These are phyloP conservation scores for Brachionus manjavacas DNA, from an alignment of 1,140 invertebrate species.

Conservation along the genomic window DNA sequence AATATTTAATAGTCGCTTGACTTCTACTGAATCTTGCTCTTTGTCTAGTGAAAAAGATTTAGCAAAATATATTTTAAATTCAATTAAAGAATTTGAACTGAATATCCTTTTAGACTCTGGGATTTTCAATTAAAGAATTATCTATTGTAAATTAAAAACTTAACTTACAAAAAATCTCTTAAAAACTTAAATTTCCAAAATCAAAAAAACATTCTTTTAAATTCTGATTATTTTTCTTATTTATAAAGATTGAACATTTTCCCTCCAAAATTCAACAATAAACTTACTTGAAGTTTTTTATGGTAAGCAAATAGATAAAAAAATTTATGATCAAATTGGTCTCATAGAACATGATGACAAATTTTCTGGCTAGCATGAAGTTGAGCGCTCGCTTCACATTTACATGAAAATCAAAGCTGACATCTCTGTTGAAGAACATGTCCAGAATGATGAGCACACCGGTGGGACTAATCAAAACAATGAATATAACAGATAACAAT, in stretches of 20 bases:
- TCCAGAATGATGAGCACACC: background rate
- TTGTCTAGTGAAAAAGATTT: no score
- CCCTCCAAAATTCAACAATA: background rate
- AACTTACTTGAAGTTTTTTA: slow-evolving; percentile 41
- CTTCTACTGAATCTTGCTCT: no score
- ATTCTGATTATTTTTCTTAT: no score
- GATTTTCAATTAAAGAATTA: no score
- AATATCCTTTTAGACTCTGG: no score
- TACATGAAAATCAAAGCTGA: background rate
- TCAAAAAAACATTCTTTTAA: background rate
- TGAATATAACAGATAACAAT: slow-evolving; percentile 16
- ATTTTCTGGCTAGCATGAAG: slow-evolving; percentile 30
- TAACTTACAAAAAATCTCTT: no score
- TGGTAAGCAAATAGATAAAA: slow-evolving; percentile 14
- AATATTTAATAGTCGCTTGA: no score
- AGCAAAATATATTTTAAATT: no score
- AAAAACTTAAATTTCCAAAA: no score
- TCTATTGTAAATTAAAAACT: no score
- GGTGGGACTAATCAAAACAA: slow-evolving; percentile 17
- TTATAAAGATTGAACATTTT: no score
- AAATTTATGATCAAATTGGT: slow-evolving; percentile 26
- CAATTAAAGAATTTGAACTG: no score
- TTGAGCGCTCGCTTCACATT: background rate
- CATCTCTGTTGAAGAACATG: background rate
- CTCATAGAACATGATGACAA: slow-evolving; percentile 24